A percentile compares a stretch with the other conserved stretches of the same genome.
Evolutionary conservation across 2,113 vertebrate species (phyloP).

Genomic region (Rhineura floridana): DNA sequence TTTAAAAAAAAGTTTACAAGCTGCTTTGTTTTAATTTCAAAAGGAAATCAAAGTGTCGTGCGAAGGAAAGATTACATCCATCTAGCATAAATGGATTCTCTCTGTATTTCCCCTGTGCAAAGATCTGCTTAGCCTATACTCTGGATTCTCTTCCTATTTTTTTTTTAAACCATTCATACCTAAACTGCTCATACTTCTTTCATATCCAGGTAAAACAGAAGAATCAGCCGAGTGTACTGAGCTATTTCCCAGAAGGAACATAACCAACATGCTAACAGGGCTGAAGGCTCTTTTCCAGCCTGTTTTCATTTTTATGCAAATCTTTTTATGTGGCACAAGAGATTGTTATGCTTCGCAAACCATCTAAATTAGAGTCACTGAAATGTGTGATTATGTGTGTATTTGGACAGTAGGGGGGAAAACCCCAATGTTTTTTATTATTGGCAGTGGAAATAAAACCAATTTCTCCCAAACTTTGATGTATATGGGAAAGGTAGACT

Average conservation of each 20-base stretch:
- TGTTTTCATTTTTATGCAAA: slow-evolving; percentile 42
- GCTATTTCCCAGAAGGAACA: neutral
- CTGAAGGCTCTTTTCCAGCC: neutral
- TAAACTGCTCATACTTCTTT: neutral
- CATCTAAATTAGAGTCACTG: slow-evolving; percentile 21
- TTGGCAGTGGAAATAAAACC: slow-evolving; percentile 1
- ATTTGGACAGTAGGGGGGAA: neutral
- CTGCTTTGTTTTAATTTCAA: neutral
- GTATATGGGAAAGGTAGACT: neutral
- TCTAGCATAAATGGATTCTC: neutral
- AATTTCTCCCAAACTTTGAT: neutral
- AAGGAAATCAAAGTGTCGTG: neutral
- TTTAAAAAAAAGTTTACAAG: neutral
- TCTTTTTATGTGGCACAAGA: neutral
- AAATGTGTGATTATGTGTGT: slow-evolving; percentile 28
- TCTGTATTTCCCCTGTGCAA: neutral
- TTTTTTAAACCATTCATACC: neutral
- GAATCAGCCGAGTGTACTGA: slow-evolving; percentile 39
- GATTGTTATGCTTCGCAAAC: slow-evolving; percentile 6
- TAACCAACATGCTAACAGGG: slow-evolving; percentile 1
- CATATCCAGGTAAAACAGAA: neutral
- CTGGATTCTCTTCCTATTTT: neutral
- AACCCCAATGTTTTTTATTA: slow-evolving; percentile 18
- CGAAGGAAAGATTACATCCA: neutral
- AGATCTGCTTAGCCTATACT: neutral